Base-by-base conservation (phyloP, 2,888 invertebrate genomes). In the Athrips mouffetella region DNA sequence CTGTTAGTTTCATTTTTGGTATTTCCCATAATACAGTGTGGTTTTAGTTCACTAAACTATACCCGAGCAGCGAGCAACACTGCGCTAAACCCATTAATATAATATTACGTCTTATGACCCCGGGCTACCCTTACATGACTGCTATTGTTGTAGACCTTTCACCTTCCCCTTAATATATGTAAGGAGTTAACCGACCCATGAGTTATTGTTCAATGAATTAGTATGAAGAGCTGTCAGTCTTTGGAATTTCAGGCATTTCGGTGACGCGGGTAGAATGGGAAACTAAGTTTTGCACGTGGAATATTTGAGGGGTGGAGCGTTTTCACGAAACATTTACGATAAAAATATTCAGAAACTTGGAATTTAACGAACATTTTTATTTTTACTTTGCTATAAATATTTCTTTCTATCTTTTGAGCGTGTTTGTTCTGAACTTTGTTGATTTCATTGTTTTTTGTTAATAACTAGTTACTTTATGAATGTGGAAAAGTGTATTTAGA, bases 201-300 rank as follows among this genome's bases (percentile, higher is more conserved):
- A 68, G 60, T 70, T 67, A 70, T 68, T 65, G 64, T 65, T 63
- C 61, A 52, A 60, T 61, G 62, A 65, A 62, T 67, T 64, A 57
- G 55, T 58, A 51, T 27, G 40, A 41, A 53, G 54, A 51, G 52
- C 51, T 60, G 59, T 61, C 59, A 64, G 54, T 53, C 53, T 51
- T 51, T 49, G 50, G 47, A 47, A 54, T 53, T 52, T 8, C 51
- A 49, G 51, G 55, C 47, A 55, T 53, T 58, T 54, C 53, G 48
- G 48, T 31, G 50, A 55, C 51, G 50, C 49, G 52, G 51, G 54
- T 33, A n/a, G n/a, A n/a, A 13, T n/a, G n/a, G 2, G 35, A 16
- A 35, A 35, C 35, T 35, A 35, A 35, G 4, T 27, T 27, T 27
- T 4, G 27, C n/a, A 2, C 3, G n/a, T 27, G n/a, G n/a, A 27